Percentiles rank a stretch among this genome's conserved stretches.
Evolutionary conservation across 1,140 invertebrate genomes (phyloP).

Genomic region (Uloborus diversus): DNA sequence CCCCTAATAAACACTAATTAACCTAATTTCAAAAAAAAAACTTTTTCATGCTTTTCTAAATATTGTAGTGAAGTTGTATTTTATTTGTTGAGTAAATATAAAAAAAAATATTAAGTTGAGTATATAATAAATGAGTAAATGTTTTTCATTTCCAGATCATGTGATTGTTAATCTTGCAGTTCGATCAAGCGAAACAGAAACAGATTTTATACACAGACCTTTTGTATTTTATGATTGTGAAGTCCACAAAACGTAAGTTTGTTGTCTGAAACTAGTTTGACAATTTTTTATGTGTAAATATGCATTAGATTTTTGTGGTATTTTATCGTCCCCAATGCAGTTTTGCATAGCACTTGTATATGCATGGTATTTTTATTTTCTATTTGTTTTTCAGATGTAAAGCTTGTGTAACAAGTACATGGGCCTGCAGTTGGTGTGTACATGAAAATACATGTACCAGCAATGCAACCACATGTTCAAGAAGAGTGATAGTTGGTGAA

Average conservation of each 20-base stretch:
- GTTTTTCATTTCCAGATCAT: conserved; percentile 76
- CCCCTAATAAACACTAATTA: conserved; percentile 1
- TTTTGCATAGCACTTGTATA: too few relatives aligned
- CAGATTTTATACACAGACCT: conserved; percentile 86
- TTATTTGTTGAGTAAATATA: too few relatives aligned
- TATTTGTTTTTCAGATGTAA: conserved; percentile 74
- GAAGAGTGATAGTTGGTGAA: conserved; percentile 83
- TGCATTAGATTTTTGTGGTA: neutral
- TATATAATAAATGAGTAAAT: too few relatives aligned
- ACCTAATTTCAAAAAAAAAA: neutral
- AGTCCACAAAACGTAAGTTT: conserved; percentile 77
- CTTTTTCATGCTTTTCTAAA: too few relatives aligned
- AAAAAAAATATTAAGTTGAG: too few relatives aligned
- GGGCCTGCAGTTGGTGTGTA: conserved; percentile 96
- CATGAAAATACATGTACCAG: conserved; percentile 94
- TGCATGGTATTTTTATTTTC: too few relatives aligned
- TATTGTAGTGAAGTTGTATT: too few relatives aligned
- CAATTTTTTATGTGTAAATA: too few relatives aligned
- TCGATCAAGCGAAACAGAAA: conserved; percentile 90
- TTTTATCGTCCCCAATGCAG: too few relatives aligned
- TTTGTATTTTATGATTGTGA: conserved; percentile 96
- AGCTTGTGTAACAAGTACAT: conserved; percentile 85
- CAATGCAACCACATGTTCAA: conserved; percentile 82
- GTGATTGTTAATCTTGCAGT: conserved; percentile 91
- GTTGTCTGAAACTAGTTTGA: too few relatives aligned